Percentiles rank a stretch among this genome's conserved stretches.
These are phyloP conservation scores for Australoheros facetus DNA, from an alignment of 2,797 vertebrate species.

Conservation along the genomic window DNA sequence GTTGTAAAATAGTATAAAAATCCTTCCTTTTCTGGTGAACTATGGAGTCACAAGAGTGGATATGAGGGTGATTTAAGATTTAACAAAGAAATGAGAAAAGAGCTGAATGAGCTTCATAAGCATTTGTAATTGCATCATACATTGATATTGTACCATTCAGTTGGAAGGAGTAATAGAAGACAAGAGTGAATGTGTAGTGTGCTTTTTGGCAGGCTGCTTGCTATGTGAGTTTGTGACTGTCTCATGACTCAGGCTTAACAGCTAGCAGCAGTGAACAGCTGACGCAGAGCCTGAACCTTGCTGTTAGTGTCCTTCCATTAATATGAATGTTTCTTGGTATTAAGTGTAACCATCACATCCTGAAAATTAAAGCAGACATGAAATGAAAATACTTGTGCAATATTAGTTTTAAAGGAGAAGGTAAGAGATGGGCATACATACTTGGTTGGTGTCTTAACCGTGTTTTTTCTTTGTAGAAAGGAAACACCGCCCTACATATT, in stretches of 20 bases:
- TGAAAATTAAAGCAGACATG: neutral
- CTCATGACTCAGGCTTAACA: constrained; percentile 29
- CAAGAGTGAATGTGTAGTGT: neutral
- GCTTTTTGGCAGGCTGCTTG: constrained; percentile 27
- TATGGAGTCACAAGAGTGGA: neutral
- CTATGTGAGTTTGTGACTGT: constrained; percentile 25
- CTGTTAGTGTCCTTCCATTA: constrained; percentile 32
- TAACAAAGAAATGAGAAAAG: too few species aligned
- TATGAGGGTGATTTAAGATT: neutral
- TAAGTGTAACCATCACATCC: constrained; percentile 1
- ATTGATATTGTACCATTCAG: neutral
- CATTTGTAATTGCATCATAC: constrained; percentile 7
- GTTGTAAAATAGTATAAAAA: neutral
- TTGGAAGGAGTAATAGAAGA: neutral
- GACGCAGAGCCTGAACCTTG: constrained; percentile 32
- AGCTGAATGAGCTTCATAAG: neutral
- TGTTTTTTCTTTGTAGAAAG: constrained; percentile 85
- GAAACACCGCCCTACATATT: constrained; percentile 98
- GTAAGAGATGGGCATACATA: neutral
- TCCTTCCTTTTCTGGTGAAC: neutral
- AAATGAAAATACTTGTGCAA: neutral
- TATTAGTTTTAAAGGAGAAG: neutral
- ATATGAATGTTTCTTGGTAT: constrained; percentile 28
- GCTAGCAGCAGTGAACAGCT: constrained; percentile 32
- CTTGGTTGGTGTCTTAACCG: neutral